A percentile compares a stretch with the other conserved stretches of the same genome.
phyloP scores from a whole-genome alignment of 2,888 invertebrate genomes.

The Ashinkailepas kermadecensis region DNA sequence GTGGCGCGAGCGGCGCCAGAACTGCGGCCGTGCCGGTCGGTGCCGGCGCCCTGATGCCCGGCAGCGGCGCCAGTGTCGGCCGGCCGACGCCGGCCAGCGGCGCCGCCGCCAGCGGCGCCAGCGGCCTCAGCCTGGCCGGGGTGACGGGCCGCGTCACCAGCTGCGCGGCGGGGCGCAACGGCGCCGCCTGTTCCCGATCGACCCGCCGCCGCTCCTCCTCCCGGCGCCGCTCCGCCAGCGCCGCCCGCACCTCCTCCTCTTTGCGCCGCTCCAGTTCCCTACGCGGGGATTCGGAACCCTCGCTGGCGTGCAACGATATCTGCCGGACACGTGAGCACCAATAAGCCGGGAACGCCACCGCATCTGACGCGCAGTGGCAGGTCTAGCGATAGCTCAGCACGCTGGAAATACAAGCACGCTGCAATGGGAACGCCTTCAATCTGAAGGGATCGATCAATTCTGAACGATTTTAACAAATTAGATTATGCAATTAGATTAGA shows the following conservation, averaged over 20 bases:
- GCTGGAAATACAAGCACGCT: no score
- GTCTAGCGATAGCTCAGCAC: no score
- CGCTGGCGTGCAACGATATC: slow-evolving; percentile 11
- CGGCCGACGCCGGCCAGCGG: slow-evolving; percentile 44
- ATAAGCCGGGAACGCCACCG: no score
- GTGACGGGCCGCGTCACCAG: neutral
- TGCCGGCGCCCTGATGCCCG: slow-evolving; percentile 1
- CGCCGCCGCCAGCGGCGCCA: slow-evolving; percentile 3
- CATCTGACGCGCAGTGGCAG: no score
- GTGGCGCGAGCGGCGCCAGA: neutral
- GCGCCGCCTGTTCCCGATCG: neutral
- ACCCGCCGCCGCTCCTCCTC: neutral
- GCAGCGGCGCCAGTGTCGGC: slow-evolving; percentile 47
- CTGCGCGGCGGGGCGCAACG: neutral
- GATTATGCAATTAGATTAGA: no score
- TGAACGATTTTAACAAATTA: no score
- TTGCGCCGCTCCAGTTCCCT: slow-evolving; percentile 4
- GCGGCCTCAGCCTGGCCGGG: neutral
- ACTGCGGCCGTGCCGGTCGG: neutral
- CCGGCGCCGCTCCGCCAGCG: neutral
- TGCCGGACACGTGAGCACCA: neutral
- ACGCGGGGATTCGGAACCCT: slow-evolving; percentile 10
- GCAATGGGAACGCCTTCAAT: no score
- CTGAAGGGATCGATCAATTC: no score
- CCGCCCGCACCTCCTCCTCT: slow-evolving; percentile 14